phyloP scores from a whole-genome alignment of 2,113 vertebrate species.

The Passer montanus region DNA sequence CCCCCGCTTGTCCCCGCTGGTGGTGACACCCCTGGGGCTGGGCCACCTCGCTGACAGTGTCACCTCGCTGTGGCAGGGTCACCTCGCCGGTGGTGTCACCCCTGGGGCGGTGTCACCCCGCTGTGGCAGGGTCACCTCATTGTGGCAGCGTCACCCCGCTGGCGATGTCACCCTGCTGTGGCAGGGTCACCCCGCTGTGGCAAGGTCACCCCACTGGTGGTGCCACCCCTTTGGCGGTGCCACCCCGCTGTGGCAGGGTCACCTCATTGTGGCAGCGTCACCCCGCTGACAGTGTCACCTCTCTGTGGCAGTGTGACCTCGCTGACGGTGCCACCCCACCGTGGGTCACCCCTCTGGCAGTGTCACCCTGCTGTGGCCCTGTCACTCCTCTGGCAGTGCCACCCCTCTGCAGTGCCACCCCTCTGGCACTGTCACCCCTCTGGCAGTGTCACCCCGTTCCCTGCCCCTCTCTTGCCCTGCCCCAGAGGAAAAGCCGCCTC shows the following conservation, averaged over 20 bases:
- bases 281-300: too few species aligned
- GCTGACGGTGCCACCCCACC: neutral
- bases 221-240: neutral
- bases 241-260: neutral
- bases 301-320: neutral
- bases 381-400: fast-evolving
- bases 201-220: fast-evolving
- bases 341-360: too few species aligned
- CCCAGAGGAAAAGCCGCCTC: neutral
- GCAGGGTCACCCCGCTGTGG: fast-evolving
- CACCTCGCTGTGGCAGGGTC: neutral
- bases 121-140: too few species aligned
- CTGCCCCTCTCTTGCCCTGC: neutral
- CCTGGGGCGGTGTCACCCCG: too few species aligned
- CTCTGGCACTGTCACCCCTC: neutral
- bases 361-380: fast-evolving
- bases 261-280: neutral
- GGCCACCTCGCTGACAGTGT: fast-evolving
- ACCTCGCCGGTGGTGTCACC: neutral
- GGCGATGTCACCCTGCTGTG: too few species aligned
- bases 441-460: neutral
- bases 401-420: fast-evolving
- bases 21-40: neutral
- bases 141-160: too few species aligned
- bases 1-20: neutral